Base-by-base conservation (phyloP, 2,113 vertebrate species). In the Nibea albiflora region DNA sequence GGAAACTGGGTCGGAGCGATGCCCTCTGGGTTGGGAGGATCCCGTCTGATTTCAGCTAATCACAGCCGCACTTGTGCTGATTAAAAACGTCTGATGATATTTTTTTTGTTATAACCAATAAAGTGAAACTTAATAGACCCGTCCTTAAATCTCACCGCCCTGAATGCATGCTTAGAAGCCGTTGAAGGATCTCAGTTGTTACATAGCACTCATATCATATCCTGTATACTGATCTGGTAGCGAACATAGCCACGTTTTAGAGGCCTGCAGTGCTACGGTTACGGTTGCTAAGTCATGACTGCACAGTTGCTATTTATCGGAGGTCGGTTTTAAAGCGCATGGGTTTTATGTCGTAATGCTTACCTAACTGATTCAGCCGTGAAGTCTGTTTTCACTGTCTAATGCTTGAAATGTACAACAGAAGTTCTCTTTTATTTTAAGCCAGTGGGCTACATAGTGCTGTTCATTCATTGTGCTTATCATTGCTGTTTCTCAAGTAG, bases 391-490 rank as follows among this genome's bases (percentile, higher is more conserved):
- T 54, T 75, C 1, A 0, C 47, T 28, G 20, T 9, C 56, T 54
- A 42, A 54, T 14, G 11, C 12, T 22, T 28, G 22, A 52, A 19
- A 28, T 31, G 35, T 5, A 24, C 19, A 63, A 28, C 44, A 78
- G 10, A 31, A 53, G 31, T 22, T 65, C 8, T 56, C 24, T 70
- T 44, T 9, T 28, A 44, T 58, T 67, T 31, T 53, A 19, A 69
- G 46, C 26, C 26, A 39, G 0, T 17, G 12, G 7, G 19, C 35
- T 12, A 12, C 16, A 17, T 31, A 11, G 24, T 24, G 64, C 14
- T 42, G 11, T 35, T 56, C 54, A 44, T 58, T 66, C 52, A 50
- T 26, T 46, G 44, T 53, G 17, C 76, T 66, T 56, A 28, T 61
- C 16, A 2, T 46, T 35, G 28, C n/a, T 49, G 58, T 63, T 49